A percentile compares a stretch with the other conserved stretches of the same genome.
These are phyloP conservation scores for Hyposoter didymator DNA, from an alignment of 2,888 invertebrate genomes.

Conservation along the genomic window DNA sequence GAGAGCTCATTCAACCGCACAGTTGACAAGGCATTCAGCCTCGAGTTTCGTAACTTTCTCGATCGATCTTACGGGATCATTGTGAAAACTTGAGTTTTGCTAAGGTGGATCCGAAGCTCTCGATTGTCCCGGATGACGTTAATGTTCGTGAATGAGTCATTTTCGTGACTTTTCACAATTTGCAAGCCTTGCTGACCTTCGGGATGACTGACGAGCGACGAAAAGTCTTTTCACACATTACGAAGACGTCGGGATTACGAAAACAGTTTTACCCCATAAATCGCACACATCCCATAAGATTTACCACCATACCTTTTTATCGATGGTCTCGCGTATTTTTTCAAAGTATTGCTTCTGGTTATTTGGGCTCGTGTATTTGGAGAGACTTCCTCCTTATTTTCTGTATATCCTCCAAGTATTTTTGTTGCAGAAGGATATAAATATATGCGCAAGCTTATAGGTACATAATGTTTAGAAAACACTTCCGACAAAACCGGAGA, in stretches of 20 bases:
- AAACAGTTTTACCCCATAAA: background rate
- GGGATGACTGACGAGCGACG: background rate
- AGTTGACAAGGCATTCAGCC: conserved; percentile 74
- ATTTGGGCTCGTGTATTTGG: conserved; percentile 29
- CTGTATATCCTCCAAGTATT: conserved; percentile 14
- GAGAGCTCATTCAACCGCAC: conserved; percentile 72
- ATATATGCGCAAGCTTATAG: conserved; percentile 23
- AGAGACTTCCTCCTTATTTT: conserved; percentile 9
- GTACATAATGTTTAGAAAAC: conserved; percentile 47
- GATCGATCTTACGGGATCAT: conserved; percentile 74
- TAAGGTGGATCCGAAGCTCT: conserved; percentile 71
- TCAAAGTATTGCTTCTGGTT: conserved; percentile 4
- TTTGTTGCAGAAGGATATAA: conserved; percentile 38
- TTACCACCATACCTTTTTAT: background rate
- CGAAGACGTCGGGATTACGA: background rate
- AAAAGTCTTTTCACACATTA: background rate
- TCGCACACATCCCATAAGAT: background rate
- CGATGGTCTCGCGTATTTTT: conserved; percentile 20
- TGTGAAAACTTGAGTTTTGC: conserved; percentile 73
- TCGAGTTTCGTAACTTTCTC: conserved; percentile 73
- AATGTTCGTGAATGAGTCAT: too few species aligned
- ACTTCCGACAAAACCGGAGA: conserved; percentile 38
- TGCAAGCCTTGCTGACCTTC: background rate
- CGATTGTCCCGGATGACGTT: conserved; percentile 69
- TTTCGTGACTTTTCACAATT: conserved; percentile 34